phyloP scores from a whole-genome alignment of 2,888 invertebrate genomes.

The Tolmerus cingulatus region DNA sequence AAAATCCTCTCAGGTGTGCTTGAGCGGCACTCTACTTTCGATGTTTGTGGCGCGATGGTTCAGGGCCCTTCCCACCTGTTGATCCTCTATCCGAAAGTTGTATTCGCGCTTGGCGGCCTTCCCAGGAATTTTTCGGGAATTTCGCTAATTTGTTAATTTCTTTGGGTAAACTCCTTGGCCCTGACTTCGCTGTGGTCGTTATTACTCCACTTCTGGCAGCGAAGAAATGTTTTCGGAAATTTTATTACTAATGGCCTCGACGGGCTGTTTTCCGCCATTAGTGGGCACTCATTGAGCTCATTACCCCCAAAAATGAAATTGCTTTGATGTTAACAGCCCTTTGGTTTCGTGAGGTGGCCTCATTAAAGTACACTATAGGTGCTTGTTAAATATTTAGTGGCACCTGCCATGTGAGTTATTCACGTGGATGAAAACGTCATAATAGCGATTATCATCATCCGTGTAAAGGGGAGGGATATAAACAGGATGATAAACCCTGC shows the following conservation, averaged over 20 bases:
- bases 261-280: not conserved
- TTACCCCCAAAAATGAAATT: not conserved
- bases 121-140: not conserved
- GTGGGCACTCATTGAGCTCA: not conserved
- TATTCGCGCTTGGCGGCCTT: not conserved
- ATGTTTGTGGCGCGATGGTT: not conserved
- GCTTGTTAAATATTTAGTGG: not conserved
- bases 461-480: not conserved
- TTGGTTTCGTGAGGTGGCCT: not conserved
- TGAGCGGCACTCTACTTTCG: not conserved
- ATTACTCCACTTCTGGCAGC: not conserved
- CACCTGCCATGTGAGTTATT: not conserved
- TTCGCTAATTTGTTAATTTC: not conserved
- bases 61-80: not conserved
- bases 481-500: not conserved
- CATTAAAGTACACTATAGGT: not conserved
- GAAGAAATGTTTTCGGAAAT: not conserved
- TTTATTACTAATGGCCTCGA: not conserved
- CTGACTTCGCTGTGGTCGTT: not conserved
- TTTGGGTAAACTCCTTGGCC: not conserved
- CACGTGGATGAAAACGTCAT: not conserved
- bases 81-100: not conserved
- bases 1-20: not conserved
- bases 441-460: not conserved
- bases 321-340: not conserved